Conservation (phyloP, 2,113 vertebrate species). For the Rhagologus leucostigma region DNA sequence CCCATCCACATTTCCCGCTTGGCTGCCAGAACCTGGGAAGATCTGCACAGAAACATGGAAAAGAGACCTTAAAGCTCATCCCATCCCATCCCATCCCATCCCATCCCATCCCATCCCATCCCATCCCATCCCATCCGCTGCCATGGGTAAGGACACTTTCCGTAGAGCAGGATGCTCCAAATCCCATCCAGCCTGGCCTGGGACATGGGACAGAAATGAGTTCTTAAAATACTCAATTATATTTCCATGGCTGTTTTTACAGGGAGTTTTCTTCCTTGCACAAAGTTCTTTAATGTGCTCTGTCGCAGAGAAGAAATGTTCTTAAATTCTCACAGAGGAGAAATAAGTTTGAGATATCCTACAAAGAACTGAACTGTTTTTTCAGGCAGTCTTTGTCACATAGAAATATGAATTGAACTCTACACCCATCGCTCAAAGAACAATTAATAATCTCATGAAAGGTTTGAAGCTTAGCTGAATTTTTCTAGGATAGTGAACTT, state of each 20-base stretch:
- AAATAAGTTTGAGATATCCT: neutral
- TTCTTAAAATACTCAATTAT: neutral
- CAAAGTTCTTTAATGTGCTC: neutral
- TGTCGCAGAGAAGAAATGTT: neutral
- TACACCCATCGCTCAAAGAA: neutral
- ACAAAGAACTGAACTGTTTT: neutral
- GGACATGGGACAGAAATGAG: neutral
- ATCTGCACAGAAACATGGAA: neutral
- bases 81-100: neutral
- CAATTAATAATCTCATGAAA: neutral
- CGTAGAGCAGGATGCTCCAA: neutral
- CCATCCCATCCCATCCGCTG: neutral
- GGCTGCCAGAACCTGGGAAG: neutral
- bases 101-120: neutral
- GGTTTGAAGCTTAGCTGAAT: neutral
- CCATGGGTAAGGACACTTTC: neutral
- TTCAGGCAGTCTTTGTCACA: neutral
- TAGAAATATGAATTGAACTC: neutral
- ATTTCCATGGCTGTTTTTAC: neutral
- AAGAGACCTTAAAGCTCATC: neutral
- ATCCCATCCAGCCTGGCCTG: neutral
- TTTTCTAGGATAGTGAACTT: neutral
- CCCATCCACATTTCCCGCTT: neutral
- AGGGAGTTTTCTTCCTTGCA: neutral
- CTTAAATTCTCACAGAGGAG: neutral